These are phyloP conservation scores for Phasia obesa DNA, from an alignment of 2,888 invertebrate genomes.

Conservation along the genomic window DNA sequence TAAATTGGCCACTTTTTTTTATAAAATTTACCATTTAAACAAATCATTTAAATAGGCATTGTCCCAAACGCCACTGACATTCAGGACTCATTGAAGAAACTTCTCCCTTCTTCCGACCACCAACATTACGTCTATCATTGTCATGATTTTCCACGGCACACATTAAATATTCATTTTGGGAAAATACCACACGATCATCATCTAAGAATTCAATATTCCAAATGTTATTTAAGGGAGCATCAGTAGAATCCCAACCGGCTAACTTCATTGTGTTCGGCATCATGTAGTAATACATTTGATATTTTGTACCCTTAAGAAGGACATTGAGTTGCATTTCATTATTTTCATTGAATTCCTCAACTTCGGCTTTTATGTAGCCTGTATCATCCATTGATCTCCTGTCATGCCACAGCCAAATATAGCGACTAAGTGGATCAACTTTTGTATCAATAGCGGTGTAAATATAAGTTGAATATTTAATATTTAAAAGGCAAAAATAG, in stretches of 20 bases:
- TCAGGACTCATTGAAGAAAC: constrained; percentile 5
- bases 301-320: constrained; percentile 34
- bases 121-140: constrained; percentile 34
- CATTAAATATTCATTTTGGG: constrained; percentile 50
- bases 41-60: constrained; percentile 28
- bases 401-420: constrained; percentile 59
- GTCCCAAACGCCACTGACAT: constrained; percentile 56
- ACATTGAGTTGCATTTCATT: constrained; percentile 1
- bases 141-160: constrained; percentile 41
- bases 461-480: constrained; percentile 45
- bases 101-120: not conserved
- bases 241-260: constrained; percentile 44
- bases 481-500: constrained; percentile 55
- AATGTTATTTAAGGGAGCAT: constrained; percentile 21
- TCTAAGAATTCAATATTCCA: constrained; percentile 56
- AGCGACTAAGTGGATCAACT: constrained; percentile 41
- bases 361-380: constrained; percentile 23
- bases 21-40: too few species aligned
- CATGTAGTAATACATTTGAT: constrained; percentile 54
- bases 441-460: constrained; percentile 48
- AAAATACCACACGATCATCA: constrained; percentile 36
- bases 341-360: not conserved
- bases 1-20: too few species aligned
- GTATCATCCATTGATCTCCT: constrained; percentile 54
- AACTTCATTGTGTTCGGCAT: constrained; percentile 37